These are phyloP conservation scores for Charina bottae DNA, from an alignment of 2,113 vertebrate species.

Conservation along the genomic window DNA sequence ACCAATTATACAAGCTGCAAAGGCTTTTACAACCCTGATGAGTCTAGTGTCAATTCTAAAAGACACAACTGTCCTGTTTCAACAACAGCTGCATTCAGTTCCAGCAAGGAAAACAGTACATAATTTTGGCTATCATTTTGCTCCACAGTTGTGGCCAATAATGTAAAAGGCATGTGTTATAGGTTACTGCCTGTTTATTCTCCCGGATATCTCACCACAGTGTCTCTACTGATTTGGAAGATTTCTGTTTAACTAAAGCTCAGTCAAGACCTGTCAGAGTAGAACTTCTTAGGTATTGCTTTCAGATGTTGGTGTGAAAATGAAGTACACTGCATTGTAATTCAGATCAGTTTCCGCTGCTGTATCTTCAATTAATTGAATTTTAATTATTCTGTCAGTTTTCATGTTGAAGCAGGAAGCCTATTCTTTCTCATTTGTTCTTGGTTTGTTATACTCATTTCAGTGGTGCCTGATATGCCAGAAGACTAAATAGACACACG, in stretches of 20 bases:
- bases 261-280: not conserved
- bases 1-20: not conserved
- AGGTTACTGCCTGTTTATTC: constrained; percentile 12
- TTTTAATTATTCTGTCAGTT: constrained; percentile 61
- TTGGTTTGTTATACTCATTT: constrained; percentile 12
- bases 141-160: constrained; percentile 12
- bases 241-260: not conserved
- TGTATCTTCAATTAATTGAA: constrained; percentile 39
- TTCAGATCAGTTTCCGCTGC: constrained; percentile 9
- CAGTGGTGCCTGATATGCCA: not conserved
- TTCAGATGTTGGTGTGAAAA: constrained; percentile 8
- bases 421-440: constrained; percentile 43
- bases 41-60: not conserved
- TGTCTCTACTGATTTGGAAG: not conserved
- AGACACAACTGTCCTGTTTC: not conserved
- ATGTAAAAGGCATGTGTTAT: constrained; percentile 11
- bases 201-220: not conserved
- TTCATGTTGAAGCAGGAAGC: constrained; percentile 49
- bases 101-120: not conserved
- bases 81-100: not conserved
- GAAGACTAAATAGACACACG: not conserved
- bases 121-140: not conserved
- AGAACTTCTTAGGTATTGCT: not conserved
- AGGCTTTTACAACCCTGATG: not conserved
- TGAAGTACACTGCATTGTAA: constrained; percentile 19